Base-by-base conservation (phyloP, 2,888 invertebrate genomes). In the Drosophila mulleri region DNA sequence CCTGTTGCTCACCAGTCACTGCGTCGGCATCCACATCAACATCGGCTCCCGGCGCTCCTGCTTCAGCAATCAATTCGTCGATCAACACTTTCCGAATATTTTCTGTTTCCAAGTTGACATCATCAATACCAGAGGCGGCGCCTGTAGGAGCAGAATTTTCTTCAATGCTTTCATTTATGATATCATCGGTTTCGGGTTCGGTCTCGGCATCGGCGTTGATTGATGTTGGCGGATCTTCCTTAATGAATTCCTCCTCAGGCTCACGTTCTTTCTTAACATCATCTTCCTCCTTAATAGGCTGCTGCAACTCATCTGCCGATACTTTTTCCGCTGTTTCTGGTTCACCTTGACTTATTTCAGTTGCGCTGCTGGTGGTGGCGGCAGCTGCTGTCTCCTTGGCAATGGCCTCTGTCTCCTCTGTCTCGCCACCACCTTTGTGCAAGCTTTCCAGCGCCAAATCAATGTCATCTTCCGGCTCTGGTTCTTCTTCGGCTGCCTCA, bases 391-490 rank as follows among this genome's bases (percentile, higher is more conserved):
- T 26, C 41, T 67, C 41, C 29, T 53, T 45, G 23, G 62, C 44
- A 47, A 61, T 16, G 29, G 56, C 39, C 7, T 67, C 87, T 18
- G 72, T 61, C n/a, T 80, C 73, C 4, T 70, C 29, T 29, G 29
- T 29, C 29, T 29, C 73, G 14, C 60, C 75, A 35, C n/a, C 41
- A 20, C 86, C 89, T 54, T 88, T 90, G 35, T 91, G 91, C 42
- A 91, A 65, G 44, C 82, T 88, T 62, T 91, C 74, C 14, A 91
- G 71, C 8, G 91, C 91, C 50, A 86, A 67, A 53, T 91, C 91
- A 68, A 90, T 90, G 48, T 90, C 87, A 71, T 92, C 91, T 64
- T 88, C 91, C 6, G 71, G 73, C 11, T 83, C 82, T 6, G 74
- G 35, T 59, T 69, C 58, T 67, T 67, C 62, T 48, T 57, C 42